Evolutionary conservation across 2,888 invertebrate species (phyloP).

Genomic region (Polydrusus pterygomalis): DNA sequence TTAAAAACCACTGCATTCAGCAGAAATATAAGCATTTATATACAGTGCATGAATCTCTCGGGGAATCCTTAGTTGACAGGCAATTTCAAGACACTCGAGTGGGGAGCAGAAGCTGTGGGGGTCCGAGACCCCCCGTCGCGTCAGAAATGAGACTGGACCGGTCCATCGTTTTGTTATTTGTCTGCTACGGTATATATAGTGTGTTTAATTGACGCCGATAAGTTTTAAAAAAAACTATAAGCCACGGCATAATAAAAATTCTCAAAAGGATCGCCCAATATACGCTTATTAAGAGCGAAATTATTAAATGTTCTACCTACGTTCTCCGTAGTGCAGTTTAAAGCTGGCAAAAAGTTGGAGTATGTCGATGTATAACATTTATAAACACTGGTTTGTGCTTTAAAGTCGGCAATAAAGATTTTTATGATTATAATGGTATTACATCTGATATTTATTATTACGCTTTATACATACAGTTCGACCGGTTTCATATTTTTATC

Average conservation of each 20-base stretch:
- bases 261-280: conserved; percentile 45
- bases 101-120: conserved; percentile 61
- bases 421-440: conserved; percentile 48
- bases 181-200: conserved; percentile 56
- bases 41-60: conserved; percentile 60
- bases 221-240: conserved; percentile 51
- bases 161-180: conserved; percentile 61
- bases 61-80: conserved; percentile 69
- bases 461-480: conserved; percentile 15
- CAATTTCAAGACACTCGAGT: conserved; percentile 67
- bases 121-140: conserved; percentile 62
- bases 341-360: conserved; percentile 37
- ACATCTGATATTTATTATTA: conserved; percentile 41
- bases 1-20: conserved; percentile 17
- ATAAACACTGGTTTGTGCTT: conserved; percentile 42
- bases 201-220: conserved; percentile 52
- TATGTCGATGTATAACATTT: conserved; percentile 39
- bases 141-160: conserved; percentile 65
- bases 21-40: conserved; percentile 26
- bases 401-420: conserved; percentile 41
- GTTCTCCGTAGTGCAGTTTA: conserved; percentile 20
- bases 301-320: neutral
- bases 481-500: conserved; percentile 33
- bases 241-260: conserved; percentile 40
- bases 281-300: conserved; percentile 34